Evolutionary conservation across 2,797 vertebrate species (phyloP).

Genomic region (Lerista edwardsae): DNA sequence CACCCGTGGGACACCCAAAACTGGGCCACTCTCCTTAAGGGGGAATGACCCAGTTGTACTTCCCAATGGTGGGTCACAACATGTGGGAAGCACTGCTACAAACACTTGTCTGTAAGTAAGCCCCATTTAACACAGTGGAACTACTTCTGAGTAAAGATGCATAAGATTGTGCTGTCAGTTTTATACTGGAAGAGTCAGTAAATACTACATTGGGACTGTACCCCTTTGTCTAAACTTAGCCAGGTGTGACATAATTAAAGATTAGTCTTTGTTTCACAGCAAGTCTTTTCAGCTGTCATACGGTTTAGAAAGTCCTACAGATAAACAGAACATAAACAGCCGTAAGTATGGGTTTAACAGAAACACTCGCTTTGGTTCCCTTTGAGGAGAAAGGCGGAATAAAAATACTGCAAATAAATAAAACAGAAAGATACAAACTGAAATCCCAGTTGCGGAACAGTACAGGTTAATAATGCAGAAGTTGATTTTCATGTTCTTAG

Average conservation of each 20-base stretch:
- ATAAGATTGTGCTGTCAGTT: too few relatives aligned
- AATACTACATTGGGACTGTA: not conserved
- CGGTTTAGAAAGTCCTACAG: not conserved
- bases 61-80: too few relatives aligned
- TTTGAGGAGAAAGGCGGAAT: too few relatives aligned
- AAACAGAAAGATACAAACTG: not conserved
- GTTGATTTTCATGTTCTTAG: not conserved
- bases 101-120: too few relatives aligned
- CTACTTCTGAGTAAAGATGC: too few relatives aligned
- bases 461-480: not conserved
- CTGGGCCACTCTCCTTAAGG: too few relatives aligned
- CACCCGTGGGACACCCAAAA: too few relatives aligned
- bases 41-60: too few relatives aligned
- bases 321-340: not conserved
- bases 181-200: not conserved
- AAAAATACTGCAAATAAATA: too few relatives aligned
- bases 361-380: too few relatives aligned
- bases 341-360: not conserved
- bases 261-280: conserved; percentile 10
- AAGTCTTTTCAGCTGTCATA: not conserved
- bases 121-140: too few relatives aligned
- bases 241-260: conserved; percentile 51
- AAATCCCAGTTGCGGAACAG: conserved; percentile 34
- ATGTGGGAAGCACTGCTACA: too few relatives aligned
- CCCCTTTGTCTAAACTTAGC: not conserved